phyloP scores from a whole-genome alignment of 2,888 invertebrate genomes.

The Drosophila mercatorum region DNA sequence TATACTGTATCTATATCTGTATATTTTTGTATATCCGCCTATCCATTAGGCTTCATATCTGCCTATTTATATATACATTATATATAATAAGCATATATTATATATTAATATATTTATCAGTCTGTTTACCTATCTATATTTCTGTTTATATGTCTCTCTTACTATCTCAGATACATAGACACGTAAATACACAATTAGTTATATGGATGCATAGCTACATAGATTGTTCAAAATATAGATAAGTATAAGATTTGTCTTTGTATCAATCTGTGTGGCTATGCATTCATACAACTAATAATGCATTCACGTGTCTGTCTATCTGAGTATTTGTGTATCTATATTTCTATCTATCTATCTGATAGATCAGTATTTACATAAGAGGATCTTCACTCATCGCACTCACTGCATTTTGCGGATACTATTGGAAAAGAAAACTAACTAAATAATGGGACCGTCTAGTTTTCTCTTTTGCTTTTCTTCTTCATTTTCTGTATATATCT shows the following conservation, averaged over 20 bases:
- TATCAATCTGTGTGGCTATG: neutral
- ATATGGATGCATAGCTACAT: too few relatives aligned
- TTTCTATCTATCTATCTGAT: too few relatives aligned
- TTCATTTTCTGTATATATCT: too few relatives aligned
- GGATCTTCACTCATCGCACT: too few relatives aligned
- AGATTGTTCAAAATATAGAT: too few relatives aligned
- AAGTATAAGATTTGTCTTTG: neutral
- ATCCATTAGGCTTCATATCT: neutral
- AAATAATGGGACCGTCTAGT: too few relatives aligned
- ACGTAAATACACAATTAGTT: too few relatives aligned
- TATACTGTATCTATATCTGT: neutral
- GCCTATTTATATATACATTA: too few relatives aligned
- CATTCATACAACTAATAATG: neutral
- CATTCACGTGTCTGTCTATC: neutral
- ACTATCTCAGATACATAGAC: neutral
- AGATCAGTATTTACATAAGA: too few relatives aligned
- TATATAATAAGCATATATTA: neutral
- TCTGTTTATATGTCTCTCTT: neutral
- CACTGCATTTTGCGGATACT: too few relatives aligned
- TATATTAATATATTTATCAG: neutral
- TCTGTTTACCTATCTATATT: neutral
- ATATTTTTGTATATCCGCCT: neutral
- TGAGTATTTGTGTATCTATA: neutral
- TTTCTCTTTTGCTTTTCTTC: neutral
- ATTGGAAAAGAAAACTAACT: too few relatives aligned